Evolutionary conservation across 2,797 vertebrate genomes (phyloP).

Genomic region (Alfaro cultratus): DNA sequence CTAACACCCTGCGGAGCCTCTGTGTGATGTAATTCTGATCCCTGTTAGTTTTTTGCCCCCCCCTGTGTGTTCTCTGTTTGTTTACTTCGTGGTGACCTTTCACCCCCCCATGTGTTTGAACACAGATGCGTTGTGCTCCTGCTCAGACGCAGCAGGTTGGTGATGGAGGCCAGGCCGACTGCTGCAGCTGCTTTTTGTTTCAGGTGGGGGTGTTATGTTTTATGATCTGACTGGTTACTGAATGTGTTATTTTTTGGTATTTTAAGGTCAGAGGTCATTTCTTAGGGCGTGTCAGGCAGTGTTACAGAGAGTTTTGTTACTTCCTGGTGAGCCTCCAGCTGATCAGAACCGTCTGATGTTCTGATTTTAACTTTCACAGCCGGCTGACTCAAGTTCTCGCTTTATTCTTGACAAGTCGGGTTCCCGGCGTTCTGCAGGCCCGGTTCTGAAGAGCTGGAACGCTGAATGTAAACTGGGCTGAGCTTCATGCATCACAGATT

Average conservation of each 20-base stretch:
- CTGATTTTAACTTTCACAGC: neutral
- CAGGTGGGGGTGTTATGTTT: conserved; percentile 37
- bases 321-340: conserved; percentile 22
- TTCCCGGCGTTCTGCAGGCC: conserved; percentile 28
- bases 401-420: conserved; percentile 24
- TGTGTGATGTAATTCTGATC: conserved; percentile 51
- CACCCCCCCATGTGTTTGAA: conserved; percentile 64
- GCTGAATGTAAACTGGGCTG: conserved; percentile 60
- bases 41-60: conserved; percentile 30
- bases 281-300: conserved; percentile 18
- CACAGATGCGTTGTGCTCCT: conserved; percentile 75
- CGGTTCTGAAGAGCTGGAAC: conserved; percentile 26
- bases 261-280: conserved; percentile 35
- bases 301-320: conserved; percentile 56
- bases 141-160: conserved; percentile 85
- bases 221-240: conserved; percentile 35
- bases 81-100: conserved; percentile 83
- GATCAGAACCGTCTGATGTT: conserved; percentile 38
- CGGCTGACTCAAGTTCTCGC: neutral
- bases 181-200: conserved; percentile 45
- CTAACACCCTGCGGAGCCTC: conserved; percentile 47
- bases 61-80: conserved; percentile 88
- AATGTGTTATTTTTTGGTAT: conserved; percentile 7
- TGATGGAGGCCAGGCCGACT: conserved; percentile 38
- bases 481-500: conserved; percentile 22